Percentiles rank a stretch among this genome's conserved stretches.
Conservation (phyloP, 2,888 invertebrate species). For the Trissoscelio sp. region DNA sequence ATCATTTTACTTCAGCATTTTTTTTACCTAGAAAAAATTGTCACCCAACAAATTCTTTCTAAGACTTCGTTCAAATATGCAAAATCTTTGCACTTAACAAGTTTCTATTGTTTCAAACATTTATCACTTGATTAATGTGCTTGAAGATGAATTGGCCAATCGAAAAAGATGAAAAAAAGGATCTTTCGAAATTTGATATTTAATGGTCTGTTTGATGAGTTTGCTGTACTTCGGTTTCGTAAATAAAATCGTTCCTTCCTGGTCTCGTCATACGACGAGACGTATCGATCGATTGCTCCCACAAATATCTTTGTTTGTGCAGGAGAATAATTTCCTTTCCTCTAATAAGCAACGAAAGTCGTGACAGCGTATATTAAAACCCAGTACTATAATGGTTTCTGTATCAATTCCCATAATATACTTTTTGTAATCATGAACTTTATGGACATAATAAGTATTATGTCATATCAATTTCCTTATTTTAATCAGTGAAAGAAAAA, state of each 20-base stretch:
- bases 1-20: too few species aligned
- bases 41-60: too few species aligned
- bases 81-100: not conserved
- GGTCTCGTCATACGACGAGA: constrained; percentile 20
- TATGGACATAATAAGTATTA: not conserved
- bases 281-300: constrained; percentile 55
- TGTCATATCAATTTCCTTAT: not conserved
- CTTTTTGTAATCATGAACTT: not conserved
- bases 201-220: not conserved
- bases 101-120: not conserved
- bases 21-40: too few species aligned
- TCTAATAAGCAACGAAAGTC: constrained; percentile 53
- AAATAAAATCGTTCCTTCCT: constrained; percentile 46
- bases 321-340: constrained; percentile 43
- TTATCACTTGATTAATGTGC: not conserved
- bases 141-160: too few species aligned
- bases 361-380: constrained; percentile 31
- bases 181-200: too few species aligned
- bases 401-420: constrained; percentile 10
- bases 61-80: too few species aligned
- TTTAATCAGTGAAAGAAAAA: too few species aligned
- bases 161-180: too few species aligned
- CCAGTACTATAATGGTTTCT: not conserved
- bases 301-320: constrained; percentile 59
- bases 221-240: not conserved